Base-by-base conservation (phyloP, 2,888 invertebrate genomes). In the Euplexia lucipara region DNA sequence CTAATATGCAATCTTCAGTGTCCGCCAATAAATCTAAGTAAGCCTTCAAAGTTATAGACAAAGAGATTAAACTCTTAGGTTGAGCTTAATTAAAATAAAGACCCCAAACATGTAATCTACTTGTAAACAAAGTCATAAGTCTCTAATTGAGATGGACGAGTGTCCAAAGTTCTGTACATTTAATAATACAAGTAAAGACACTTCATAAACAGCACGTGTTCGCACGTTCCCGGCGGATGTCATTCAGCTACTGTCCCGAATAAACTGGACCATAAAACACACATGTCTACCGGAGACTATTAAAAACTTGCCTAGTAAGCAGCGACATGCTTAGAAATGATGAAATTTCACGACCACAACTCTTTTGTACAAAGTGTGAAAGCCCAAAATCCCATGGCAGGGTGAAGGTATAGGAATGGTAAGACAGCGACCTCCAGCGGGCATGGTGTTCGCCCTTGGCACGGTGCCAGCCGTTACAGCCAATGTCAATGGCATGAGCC, bases 401-500 rank as follows among this genome's bases (percentile, higher is more conserved):
- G 61, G 57, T 49, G 45, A 35, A 45, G 47, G 45, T 62, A 41
- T 51, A 37, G 61, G 56, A 63, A 49, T 61, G 34, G 65, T 52
- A 64, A 71, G 86, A 81, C 87, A 82, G 79, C 76, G 89, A 89
- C 89, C 87, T 89, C 83, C 54, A 45, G 45, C 35, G 73, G 65
- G 84, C 79, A 88, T 88, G 89, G 87, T 83, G 85, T 76, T 76
- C 75, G 83, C 82, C 86, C 86, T 84, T 88, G 86, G 87, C 88
- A 59, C 70, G 57, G 35, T 61, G 89, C 92, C 92, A 91, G 83
- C 81, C 83, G 85, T 83, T 82, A 83, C 83, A 85, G 78, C 83
- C 92, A 93, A 92, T 92, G 93, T 92, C 93, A 93, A 89, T 91
- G 91, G 88, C 91, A 89, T 83, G 84, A 77, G 85, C 86, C 84